These are phyloP conservation scores for Chloebia gouldiae DNA, from an alignment of 2,113 vertebrate genomes.

Conservation along the genomic window DNA sequence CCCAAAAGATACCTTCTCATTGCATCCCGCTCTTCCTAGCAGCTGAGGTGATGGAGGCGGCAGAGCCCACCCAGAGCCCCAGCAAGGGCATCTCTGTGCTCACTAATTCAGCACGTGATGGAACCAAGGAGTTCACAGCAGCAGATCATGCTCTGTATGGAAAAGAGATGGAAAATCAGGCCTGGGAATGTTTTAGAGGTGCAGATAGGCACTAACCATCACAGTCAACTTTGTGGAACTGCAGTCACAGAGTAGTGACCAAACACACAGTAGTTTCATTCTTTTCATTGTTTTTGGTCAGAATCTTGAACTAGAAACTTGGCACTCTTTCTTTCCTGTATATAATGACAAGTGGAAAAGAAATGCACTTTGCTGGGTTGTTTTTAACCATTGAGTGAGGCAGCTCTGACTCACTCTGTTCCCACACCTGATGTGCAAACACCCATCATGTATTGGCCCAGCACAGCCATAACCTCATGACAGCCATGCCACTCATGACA, in stretches of 20 bases:
- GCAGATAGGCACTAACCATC: neutral
- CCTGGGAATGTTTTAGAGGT: neutral
- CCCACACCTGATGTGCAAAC: neutral
- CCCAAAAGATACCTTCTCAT: neutral
- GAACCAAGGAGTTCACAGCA: neutral
- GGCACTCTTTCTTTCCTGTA: neutral
- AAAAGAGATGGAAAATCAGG: neutral
- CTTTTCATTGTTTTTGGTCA: neutral
- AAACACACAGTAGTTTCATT: neutral
- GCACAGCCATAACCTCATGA: neutral
- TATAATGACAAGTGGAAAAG: neutral
- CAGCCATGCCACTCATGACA: neutral
- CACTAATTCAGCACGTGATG: fast-evolving
- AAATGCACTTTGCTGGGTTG: neutral
- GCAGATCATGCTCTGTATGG: fast-evolving
- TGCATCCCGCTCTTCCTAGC: fast-evolving
- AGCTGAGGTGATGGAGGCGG: neutral
- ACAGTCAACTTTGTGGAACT: fast-evolving
- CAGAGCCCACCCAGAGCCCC: neutral
- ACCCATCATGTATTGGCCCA: neutral
- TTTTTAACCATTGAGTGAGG: neutral
- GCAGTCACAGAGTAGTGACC: fast-evolving
- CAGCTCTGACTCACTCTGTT: constrained; percentile 16
- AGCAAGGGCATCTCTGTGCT: neutral
- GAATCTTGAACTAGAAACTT: neutral